These are phyloP conservation scores for Napeogenes inachia DNA, from an alignment of 2,888 invertebrate species.

Conservation along the genomic window DNA sequence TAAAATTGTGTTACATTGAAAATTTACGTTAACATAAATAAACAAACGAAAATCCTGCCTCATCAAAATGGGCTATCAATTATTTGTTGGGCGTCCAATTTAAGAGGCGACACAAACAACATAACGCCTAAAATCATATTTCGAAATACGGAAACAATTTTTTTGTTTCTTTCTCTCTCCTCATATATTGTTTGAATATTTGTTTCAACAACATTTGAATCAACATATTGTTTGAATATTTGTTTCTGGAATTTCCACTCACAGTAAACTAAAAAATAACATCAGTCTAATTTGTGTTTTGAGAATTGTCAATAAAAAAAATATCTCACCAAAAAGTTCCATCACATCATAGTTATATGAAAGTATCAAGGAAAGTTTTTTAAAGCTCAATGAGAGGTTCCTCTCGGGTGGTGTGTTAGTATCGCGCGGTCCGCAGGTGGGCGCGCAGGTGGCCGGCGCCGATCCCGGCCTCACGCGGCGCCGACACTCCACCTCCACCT, in stretches of 20 bases:
- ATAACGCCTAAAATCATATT: background rate
- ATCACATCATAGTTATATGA: too few relatives aligned
- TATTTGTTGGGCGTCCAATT: conserved; percentile 47
- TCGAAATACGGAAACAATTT: background rate
- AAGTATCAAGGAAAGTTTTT: too few relatives aligned
- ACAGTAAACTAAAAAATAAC: too few relatives aligned
- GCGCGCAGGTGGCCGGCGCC: conserved; percentile 42
- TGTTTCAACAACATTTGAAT: too few relatives aligned
- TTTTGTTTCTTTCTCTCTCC: too few relatives aligned
- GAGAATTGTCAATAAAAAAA: too few relatives aligned
- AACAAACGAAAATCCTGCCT: conserved; percentile 42
- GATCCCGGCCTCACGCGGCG: conserved; percentile 83
- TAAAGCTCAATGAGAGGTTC: too few relatives aligned
- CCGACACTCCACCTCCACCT: conserved; percentile 88
- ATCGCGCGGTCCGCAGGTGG: conserved; percentile 58
- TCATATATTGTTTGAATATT: too few relatives aligned
- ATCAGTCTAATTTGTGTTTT: too few relatives aligned
- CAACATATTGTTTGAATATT: too few relatives aligned
- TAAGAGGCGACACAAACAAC: conserved; percentile 43
- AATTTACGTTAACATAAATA: background rate
- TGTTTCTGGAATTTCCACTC: too few relatives aligned
- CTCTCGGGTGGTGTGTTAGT: conserved; percentile 32
- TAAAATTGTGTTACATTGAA: background rate
- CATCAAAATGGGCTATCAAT: conserved; percentile 49
- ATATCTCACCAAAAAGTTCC: too few relatives aligned